Percentiles rank a stretch among this genome's conserved stretches.
These are phyloP conservation scores for Metacarcinus magister DNA, from an alignment of 2,888 invertebrate genomes.

Conservation along the genomic window DNA sequence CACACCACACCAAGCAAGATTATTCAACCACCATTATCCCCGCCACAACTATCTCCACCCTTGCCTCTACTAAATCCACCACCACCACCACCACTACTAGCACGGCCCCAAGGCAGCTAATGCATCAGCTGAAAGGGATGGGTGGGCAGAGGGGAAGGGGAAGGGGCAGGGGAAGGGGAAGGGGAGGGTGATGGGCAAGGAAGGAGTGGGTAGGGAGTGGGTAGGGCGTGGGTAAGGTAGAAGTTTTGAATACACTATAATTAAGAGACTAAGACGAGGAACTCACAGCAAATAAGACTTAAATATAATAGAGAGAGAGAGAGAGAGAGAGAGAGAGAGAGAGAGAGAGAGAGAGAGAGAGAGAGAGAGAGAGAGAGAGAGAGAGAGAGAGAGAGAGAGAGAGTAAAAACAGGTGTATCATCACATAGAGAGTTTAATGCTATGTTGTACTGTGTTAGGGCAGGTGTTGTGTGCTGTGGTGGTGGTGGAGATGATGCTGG, in stretches of 20 bases:
- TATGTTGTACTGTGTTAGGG: neutral
- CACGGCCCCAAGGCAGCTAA: neutral
- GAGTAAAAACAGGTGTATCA: neutral
- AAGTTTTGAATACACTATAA: no score
- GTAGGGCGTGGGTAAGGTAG: no score
- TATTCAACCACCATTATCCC: neutral
- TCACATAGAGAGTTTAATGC: neutral
- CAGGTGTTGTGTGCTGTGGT: neutral
- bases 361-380: neutral
- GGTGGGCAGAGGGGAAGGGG: neutral
- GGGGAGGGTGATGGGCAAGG: neutral
- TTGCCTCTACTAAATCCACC: conserved; percentile 4
- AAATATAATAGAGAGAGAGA: neutral
- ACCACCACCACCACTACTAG: neutral
- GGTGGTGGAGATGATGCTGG: neutral
- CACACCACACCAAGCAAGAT: neutral
- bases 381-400: neutral
- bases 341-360: conserved; percentile 13
- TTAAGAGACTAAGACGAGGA: no score
- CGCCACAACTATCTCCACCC: neutral
- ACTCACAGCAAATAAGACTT: no score
- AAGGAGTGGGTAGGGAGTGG: no score
- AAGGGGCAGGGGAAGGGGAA: neutral
- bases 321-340: conserved; percentile 9
- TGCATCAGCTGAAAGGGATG: neutral